These are phyloP conservation scores for Odocoileus virginianus DNA, from an alignment of 2,113 vertebrate genomes.

Conservation along the genomic window DNA sequence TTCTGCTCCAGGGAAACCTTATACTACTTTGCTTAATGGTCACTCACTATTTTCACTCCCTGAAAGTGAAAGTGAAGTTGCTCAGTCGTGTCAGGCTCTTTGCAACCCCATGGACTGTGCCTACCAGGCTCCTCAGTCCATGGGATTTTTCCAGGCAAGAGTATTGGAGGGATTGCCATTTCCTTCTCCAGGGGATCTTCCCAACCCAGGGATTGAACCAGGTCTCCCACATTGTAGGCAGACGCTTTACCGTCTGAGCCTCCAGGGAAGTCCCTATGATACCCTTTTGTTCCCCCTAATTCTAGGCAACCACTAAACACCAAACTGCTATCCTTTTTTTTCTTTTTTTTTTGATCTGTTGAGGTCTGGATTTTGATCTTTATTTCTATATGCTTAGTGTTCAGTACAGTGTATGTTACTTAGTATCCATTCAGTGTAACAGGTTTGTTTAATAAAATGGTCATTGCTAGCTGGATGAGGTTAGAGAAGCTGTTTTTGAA, in stretches of 20 bases:
- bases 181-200: not conserved
- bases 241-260: accelerated
- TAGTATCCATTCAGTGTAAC: not conserved
- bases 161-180: not conserved
- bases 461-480: not conserved
- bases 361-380: not conserved
- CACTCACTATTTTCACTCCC: not conserved
- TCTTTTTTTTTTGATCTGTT: not conserved
- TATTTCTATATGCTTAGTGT: not conserved
- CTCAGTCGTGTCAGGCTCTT: not conserved
- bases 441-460: not conserved
- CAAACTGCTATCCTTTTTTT: not conserved
- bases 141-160: not conserved
- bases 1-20: not conserved
- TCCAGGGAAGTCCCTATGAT: not conserved
- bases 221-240: not conserved
- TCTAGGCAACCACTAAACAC: not conserved
- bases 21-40: not conserved
- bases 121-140: not conserved
- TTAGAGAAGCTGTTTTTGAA: not conserved
- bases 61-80: too few relatives aligned
- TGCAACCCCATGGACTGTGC: not conserved
- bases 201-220: accelerated
- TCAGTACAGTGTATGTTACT: not conserved
- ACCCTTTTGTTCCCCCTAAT: not conserved